Conservation (phyloP, 2,888 invertebrate genomes). For the Germaria angustata region DNA sequence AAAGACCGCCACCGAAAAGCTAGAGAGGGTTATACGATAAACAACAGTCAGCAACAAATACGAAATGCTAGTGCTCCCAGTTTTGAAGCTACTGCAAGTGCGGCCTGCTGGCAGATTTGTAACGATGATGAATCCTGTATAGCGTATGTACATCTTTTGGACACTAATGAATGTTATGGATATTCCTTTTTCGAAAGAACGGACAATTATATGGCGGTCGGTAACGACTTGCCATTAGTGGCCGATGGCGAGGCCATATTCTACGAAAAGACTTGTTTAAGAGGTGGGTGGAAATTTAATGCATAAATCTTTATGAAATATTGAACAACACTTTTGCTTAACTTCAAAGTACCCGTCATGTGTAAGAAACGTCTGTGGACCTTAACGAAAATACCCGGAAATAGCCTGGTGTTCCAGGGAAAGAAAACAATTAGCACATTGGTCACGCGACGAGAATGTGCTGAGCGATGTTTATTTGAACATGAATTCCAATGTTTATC, state of each 20-base stretch:
- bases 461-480: constrained; percentile 83
- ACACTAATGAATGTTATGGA: constrained; percentile 77
- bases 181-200: constrained; percentile 76
- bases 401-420: constrained; percentile 85
- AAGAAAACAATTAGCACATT: constrained; percentile 83
- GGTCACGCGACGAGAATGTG: constrained; percentile 85
- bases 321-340: not conserved
- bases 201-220: constrained; percentile 72
- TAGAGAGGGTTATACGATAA: constrained; percentile 63
- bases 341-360: constrained; percentile 80
- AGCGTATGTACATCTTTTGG: constrained; percentile 77
- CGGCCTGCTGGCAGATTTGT: constrained; percentile 76
- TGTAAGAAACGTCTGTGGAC: constrained; percentile 87
- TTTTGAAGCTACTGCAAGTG: constrained; percentile 68
- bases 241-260: constrained; percentile 78
- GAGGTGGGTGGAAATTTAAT: constrained; percentile 74
- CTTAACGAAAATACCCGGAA: constrained; percentile 88
- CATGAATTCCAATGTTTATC: constrained; percentile 82
- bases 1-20: constrained; percentile 71
- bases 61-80: constrained; percentile 18
- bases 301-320: not conserved
- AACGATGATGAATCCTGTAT: constrained; percentile 77
- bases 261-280: constrained; percentile 78
- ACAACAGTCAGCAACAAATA: not conserved
- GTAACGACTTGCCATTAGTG: constrained; percentile 73